phyloP scores from a whole-genome alignment of 1,140 invertebrate genomes.

The Plutomurus gul region DNA sequence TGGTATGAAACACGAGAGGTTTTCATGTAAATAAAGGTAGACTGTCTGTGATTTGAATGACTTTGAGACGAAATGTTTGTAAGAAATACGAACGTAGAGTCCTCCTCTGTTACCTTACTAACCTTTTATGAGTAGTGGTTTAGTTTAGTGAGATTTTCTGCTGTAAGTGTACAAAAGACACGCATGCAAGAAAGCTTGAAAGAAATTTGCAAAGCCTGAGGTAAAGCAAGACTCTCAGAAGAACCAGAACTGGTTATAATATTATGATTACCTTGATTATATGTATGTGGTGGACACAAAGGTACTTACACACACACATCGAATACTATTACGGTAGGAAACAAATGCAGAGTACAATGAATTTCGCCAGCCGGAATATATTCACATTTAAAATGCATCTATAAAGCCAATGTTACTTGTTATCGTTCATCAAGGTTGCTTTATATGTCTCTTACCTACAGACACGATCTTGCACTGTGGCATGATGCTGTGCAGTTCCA shows the following conservation, averaged over 20 bases:
- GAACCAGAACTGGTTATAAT: slow-evolving; percentile 7
- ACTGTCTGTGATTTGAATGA: neutral
- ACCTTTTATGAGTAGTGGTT: neutral
- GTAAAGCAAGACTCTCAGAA: neutral
- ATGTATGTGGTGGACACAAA: slow-evolving; percentile 2
- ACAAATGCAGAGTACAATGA: slow-evolving; percentile 1
- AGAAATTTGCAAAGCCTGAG: slow-evolving; percentile 19
- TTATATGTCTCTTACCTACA: slow-evolving; percentile 12
- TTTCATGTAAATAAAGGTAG: neutral
- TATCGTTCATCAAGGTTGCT: neutral
- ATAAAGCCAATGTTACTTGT: neutral
- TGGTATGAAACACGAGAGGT: slow-evolving; percentile 10
- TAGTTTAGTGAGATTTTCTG: slow-evolving; percentile 3
- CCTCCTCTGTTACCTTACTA: neutral
- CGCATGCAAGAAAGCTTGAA: neutral
- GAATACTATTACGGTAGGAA: slow-evolving; percentile 25
- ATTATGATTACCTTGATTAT: no score
- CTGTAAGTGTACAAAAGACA: neutral
- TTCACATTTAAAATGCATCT: neutral
- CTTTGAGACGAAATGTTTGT: neutral
- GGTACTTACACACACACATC: neutral
- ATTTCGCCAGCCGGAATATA: slow-evolving; percentile 14
- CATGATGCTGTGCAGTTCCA: no score
- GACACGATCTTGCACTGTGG: neutral
- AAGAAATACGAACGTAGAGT: neutral